A percentile compares a stretch with the other conserved stretches of the same genome.
These are phyloP conservation scores for Siphlonurus alternatus DNA, from an alignment of 2,888 invertebrate genomes.

Conservation along the genomic window DNA sequence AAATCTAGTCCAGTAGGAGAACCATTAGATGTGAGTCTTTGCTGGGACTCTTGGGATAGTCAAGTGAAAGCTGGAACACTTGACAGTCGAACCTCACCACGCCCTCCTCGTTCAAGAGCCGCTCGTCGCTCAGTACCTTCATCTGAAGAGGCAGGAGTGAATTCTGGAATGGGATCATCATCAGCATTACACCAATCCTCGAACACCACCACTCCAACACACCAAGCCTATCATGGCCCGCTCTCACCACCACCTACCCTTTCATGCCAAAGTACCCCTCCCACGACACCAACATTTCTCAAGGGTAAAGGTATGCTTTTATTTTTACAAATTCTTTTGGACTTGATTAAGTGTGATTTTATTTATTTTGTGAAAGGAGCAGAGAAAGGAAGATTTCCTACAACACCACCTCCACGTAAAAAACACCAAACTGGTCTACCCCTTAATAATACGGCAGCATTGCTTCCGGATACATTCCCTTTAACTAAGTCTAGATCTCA, in stretches of 20 bases:
- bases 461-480: conserved; percentile 32
- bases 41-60: conserved; percentile 91
- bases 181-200: conserved; percentile 22
- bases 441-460: conserved; percentile 16
- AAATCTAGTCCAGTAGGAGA: conserved; percentile 22
- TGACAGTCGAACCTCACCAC: conserved; percentile 31
- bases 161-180: conserved; percentile 19
- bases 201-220: conserved; percentile 22
- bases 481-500: conserved; percentile 83
- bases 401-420: conserved; percentile 65
- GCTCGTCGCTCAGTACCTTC: conserved; percentile 40
- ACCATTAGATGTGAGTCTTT: conserved; percentile 45
- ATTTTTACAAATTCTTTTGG: conserved; percentile 3
- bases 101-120: conserved; percentile 30
- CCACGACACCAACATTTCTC: conserved; percentile 32
- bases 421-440: conserved; percentile 45
- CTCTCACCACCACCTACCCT: conserved; percentile 19
- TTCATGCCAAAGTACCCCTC: conserved; percentile 28
- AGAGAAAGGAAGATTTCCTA: conserved; percentile 48
- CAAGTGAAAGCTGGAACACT: conserved; percentile 27
- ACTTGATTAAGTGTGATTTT: not conserved
- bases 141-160: conserved; percentile 30
- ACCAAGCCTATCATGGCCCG: conserved; percentile 20
- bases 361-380: not conserved
- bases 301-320: conserved; percentile 22